Percentiles rank a stretch among this genome's conserved stretches.
Conservation (phyloP, 2,888 invertebrate species). For the Caenorhabditis sinica region DNA sequence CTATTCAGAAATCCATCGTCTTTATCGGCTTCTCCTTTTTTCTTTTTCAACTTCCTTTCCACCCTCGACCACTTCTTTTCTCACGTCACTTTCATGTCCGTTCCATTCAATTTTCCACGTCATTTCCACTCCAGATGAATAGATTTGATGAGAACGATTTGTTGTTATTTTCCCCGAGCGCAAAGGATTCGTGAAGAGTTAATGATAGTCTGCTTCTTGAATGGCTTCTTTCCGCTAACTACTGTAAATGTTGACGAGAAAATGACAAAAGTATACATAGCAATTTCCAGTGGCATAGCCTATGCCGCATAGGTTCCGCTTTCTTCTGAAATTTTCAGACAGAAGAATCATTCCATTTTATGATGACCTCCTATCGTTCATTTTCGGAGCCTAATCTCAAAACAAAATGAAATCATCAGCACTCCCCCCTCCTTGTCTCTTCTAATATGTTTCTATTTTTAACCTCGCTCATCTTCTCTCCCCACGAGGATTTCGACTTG, state of each 20-base stretch:
- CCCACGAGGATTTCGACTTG: constrained; percentile 37
- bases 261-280: not conserved
- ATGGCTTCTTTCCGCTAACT: constrained; percentile 4
- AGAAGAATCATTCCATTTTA: not conserved
- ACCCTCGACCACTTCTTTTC: not conserved
- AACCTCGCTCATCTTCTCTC: constrained; percentile 2
- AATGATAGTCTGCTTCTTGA: constrained; percentile 4
- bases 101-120: constrained; percentile 32
- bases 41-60: constrained; percentile 14
- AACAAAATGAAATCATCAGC: constrained; percentile 34
- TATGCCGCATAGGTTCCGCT: too few species aligned
- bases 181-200: constrained; percentile 1
- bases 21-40: constrained; percentile 11
- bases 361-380: constrained; percentile 1
- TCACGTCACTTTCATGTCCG: constrained; percentile 39
- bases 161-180: not conserved
- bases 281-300: too few species aligned
- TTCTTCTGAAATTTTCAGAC: not conserved
- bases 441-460: constrained; percentile 39
- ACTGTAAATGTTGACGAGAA: constrained; percentile 25
- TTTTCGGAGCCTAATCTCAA: constrained; percentile 28
- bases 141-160: constrained; percentile 14
- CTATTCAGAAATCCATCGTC: constrained; percentile 6
- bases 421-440: too few species aligned
- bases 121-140: constrained; percentile 35